phyloP scores from a whole-genome alignment of 2,797 vertebrate genomes.

The Erethizon dorsatum region DNA sequence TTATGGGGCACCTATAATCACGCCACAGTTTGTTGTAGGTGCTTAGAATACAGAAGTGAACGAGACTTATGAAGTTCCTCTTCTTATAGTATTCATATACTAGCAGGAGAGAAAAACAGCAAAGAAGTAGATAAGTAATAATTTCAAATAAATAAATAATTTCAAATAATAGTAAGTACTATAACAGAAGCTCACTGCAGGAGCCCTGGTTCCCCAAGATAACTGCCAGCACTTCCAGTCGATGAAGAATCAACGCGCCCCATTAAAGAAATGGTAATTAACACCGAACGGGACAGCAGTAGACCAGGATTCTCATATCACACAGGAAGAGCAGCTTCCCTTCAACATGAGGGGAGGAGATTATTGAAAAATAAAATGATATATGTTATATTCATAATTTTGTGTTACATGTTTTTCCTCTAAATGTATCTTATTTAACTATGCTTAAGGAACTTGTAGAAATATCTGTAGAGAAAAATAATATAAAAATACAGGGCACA shows the following conservation, averaged over 20 bases:
- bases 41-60: neutral
- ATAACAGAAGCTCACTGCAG: neutral
- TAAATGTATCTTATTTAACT: neutral
- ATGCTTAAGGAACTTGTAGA: neutral
- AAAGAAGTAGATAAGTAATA: neutral
- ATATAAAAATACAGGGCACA: neutral
- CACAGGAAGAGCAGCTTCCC: neutral
- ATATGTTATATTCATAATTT: neutral
- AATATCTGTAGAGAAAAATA: neutral
- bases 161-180: neutral
- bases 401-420: neutral
- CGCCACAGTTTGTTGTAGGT: neutral
- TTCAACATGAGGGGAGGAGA: neutral
- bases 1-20: neutral
- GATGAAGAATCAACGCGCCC: neutral
- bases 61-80: neutral
- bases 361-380: neutral
- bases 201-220: neutral
- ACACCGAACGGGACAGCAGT: neutral
- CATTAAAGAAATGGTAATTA: neutral
- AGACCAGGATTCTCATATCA: neutral
- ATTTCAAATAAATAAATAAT: neutral
- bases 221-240: neutral
- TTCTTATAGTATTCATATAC: neutral
- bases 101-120: neutral